These are phyloP conservation scores for Schizopygopsis pylzovi DNA, from an alignment of 2,797 vertebrate genomes.

Conservation along the genomic window DNA sequence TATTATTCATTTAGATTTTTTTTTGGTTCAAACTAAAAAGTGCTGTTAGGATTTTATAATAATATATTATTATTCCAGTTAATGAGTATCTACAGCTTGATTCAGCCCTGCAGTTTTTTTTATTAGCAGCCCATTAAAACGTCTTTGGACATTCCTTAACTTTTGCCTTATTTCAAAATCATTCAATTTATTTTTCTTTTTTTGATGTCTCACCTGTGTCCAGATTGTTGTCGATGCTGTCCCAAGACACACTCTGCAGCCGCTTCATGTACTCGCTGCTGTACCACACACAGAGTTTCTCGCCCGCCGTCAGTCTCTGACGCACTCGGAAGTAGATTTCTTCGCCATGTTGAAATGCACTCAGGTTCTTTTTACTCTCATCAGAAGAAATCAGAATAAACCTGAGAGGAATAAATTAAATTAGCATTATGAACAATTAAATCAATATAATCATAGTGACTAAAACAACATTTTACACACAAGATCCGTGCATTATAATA, in stretches of 20 bases:
- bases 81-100: not conserved
- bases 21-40: not conserved
- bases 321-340: constrained; percentile 90
- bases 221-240: constrained; percentile 86
- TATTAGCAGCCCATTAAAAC: not conserved
- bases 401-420: constrained; percentile 70
- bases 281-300: constrained; percentile 93
- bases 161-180: not conserved
- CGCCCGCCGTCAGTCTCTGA: constrained; percentile 81
- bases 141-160: not conserved
- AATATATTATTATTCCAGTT: not conserved
- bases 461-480: not conserved
- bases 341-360: constrained; percentile 89
- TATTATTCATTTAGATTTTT: not conserved
- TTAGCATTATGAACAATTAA: not conserved
- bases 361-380: constrained; percentile 88
- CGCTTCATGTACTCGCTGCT: constrained; percentile 90
- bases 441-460: not conserved
- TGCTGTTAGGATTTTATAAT: not conserved
- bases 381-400: constrained; percentile 90
- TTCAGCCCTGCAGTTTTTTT: not conserved
- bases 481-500: not conserved
- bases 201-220: constrained; percentile 81
- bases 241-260: constrained; percentile 88
- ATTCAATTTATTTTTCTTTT: not conserved